Percentiles rank a stretch among this genome's conserved stretches.
phyloP scores from a whole-genome alignment of 2,113 vertebrate species.

The Petroica traversi region DNA sequence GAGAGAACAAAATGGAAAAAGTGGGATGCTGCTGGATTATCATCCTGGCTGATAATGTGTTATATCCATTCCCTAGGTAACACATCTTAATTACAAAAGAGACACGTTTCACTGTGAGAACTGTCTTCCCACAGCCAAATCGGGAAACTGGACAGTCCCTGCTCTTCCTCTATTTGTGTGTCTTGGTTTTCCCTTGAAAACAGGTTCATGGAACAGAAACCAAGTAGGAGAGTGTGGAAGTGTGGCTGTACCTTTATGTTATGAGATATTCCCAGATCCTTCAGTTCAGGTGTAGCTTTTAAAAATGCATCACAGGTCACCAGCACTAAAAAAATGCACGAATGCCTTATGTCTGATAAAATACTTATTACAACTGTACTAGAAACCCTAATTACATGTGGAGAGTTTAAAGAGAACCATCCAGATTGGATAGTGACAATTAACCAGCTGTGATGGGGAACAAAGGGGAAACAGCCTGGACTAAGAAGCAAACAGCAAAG shows the following conservation, averaged over 20 bases:
- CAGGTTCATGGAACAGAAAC: neutral
- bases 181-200: neutral
- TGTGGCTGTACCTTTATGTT: neutral
- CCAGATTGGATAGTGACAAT: conserved; percentile 38
- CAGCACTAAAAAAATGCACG: neutral
- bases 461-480: neutral
- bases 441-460: conserved; percentile 34
- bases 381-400: neutral
- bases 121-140: neutral
- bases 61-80: neutral
- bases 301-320: neutral
- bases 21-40: neutral
- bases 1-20: neutral
- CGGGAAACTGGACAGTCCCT: neutral
- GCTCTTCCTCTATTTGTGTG: neutral
- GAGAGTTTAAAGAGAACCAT: neutral
- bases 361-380: neutral
- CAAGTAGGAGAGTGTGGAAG: neutral
- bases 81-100: neutral
- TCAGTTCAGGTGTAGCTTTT: neutral
- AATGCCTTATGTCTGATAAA: neutral
- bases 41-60: neutral
- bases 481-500: neutral
- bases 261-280: neutral
- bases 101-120: neutral